Evolutionary conservation across 2,888 invertebrate species (phyloP).

Genomic region (Trichogramma evanescens): DNA sequence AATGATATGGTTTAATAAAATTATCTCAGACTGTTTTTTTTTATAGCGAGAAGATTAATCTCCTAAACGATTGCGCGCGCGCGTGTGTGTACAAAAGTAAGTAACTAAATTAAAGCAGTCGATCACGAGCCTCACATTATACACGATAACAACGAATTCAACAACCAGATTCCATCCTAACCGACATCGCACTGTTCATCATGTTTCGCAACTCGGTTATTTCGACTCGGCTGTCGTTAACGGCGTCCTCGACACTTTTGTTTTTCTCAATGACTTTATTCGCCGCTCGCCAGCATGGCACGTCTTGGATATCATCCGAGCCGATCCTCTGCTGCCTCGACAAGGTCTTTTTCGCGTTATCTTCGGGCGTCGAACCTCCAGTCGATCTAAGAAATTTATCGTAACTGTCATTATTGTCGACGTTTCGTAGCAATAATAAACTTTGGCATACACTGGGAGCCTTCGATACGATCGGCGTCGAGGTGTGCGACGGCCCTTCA

Average conservation of each 20-base stretch:
- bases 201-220: slow-evolving; percentile 37
- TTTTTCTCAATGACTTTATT: slow-evolving; percentile 34
- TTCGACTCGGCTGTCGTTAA: slow-evolving; percentile 33
- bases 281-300: slow-evolving; percentile 32
- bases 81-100: too few species aligned
- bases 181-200: slow-evolving; percentile 35
- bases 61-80: too few species aligned
- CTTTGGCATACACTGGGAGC: slow-evolving; percentile 4
- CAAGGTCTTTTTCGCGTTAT: too few species aligned
- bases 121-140: too few species aligned
- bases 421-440: not conserved
- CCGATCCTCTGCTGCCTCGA: too few species aligned
- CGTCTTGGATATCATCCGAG: not conserved
- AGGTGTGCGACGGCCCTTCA: not conserved
- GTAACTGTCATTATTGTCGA: slow-evolving; percentile 17
- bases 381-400: not conserved
- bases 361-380: too few species aligned
- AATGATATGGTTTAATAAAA: too few species aligned
- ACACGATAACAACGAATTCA: slow-evolving; percentile 19
- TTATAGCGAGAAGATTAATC: too few species aligned
- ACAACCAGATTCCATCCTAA: slow-evolving; percentile 42
- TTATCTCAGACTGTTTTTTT: too few species aligned
- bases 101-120: too few species aligned
- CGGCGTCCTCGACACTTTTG: slow-evolving; percentile 33
- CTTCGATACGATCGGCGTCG: not conserved